Conservation (phyloP, 2,888 invertebrate genomes). For the Mallateleia sp. region DNA sequence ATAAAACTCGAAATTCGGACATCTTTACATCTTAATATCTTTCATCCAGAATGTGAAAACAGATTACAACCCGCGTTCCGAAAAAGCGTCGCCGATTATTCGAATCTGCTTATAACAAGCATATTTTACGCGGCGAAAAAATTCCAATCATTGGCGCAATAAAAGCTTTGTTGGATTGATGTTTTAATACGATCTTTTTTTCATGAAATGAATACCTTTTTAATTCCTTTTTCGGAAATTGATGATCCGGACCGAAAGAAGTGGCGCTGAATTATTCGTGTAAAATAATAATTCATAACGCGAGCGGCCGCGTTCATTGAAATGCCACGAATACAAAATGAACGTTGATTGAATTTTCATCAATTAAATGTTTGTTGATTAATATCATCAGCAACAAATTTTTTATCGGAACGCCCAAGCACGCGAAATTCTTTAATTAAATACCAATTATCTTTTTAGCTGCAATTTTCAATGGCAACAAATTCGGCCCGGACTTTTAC, state of each 20-base stretch:
- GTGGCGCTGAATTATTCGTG: background rate
- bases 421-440: too few species aligned
- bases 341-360: too few species aligned
- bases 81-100: conserved; percentile 33
- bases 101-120: conserved; percentile 8
- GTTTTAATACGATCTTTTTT: conserved; percentile 38
- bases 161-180: conserved; percentile 41
- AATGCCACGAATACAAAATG: background rate
- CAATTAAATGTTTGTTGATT: too few species aligned
- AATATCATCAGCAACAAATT: too few species aligned
- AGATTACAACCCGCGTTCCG: conserved; percentile 39
- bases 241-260: conserved; percentile 15
- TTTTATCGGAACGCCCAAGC: too few species aligned
- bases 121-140: conserved; percentile 29
- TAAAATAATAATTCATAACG: background rate
- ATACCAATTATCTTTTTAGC: too few species aligned
- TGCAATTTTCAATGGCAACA: too few species aligned
- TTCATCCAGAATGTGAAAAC: conserved; percentile 30
- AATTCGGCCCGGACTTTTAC: too few species aligned
- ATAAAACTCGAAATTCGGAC: conserved; percentile 30
- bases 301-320: background rate
- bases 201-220: conserved; percentile 9
- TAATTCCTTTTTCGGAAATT: conserved; percentile 20
- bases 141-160: conserved; percentile 32
- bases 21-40: conserved; percentile 39